Percentiles rank a stretch among this genome's conserved stretches.
Conservation (phyloP, 2,797 vertebrate species). For the Scyliorhinus canicula region DNA sequence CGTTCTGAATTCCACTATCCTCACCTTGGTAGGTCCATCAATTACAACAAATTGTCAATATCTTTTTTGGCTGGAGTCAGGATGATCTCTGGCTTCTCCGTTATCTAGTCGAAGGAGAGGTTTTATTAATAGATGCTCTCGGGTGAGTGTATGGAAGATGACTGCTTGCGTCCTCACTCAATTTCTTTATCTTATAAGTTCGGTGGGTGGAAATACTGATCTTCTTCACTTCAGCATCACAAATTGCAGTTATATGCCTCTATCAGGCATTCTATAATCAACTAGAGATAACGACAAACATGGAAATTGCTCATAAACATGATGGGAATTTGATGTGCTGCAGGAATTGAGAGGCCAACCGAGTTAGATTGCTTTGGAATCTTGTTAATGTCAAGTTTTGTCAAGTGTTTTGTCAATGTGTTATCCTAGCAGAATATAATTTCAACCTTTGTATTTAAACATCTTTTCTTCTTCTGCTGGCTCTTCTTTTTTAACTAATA, state of each 20-base stretch:
- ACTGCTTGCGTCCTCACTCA: neutral
- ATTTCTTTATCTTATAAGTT: conserved; percentile 7
- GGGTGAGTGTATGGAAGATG: neutral
- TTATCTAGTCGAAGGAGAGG: neutral
- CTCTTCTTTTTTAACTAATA: neutral
- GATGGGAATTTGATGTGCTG: neutral
- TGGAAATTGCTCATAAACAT: neutral
- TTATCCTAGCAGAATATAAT: neutral
- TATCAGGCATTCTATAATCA: neutral
- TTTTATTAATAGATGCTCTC: conserved; percentile 15
- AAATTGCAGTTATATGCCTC: neutral
- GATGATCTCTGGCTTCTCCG: conserved; percentile 5
- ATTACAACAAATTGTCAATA: conserved; percentile 29
- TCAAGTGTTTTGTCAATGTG: neutral
- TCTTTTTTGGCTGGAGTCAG: conserved; percentile 25
- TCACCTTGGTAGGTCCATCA: conserved; percentile 11
- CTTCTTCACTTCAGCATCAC: neutral
- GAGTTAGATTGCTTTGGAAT: neutral
- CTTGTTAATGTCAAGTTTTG: neutral
- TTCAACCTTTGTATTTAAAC: neutral
- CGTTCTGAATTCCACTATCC: conserved; percentile 13
- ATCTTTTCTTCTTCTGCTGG: neutral
- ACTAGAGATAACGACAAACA: neutral
- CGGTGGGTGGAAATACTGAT: neutral
- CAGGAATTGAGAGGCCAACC: neutral